Evolutionary conservation across 2,797 vertebrate species (phyloP).

Genomic region (Sebastolobus alascanus): DNA sequence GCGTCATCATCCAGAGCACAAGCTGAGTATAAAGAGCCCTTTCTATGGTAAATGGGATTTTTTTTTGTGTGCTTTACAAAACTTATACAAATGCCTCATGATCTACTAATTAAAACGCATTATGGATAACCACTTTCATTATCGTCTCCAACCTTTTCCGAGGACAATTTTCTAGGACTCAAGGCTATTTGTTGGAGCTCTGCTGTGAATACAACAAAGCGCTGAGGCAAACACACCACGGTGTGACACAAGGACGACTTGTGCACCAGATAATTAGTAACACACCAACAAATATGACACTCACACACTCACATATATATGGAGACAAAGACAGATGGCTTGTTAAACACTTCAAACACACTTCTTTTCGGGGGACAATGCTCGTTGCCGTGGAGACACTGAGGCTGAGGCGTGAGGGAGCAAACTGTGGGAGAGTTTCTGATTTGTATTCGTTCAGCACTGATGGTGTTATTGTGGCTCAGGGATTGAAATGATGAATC

Average conservation of each 20-base stretch:
- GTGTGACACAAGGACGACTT: slow-evolving; percentile 39
- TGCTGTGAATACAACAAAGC: slow-evolving; percentile 22
- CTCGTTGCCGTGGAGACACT: slow-evolving; percentile 37
- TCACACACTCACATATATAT: slow-evolving; percentile 13
- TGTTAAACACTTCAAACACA: slow-evolving; percentile 36
- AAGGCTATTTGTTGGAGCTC: slow-evolving; percentile 21
- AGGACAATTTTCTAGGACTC: background rate
- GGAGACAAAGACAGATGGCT: slow-evolving; percentile 48
- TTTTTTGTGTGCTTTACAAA: slow-evolving; percentile 9
- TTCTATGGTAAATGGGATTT: background rate
- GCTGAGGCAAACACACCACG: background rate
- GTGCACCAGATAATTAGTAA: slow-evolving; percentile 32
- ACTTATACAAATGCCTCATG: background rate
- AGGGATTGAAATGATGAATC: background rate
- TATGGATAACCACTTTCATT: background rate
- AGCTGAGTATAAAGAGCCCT: background rate
- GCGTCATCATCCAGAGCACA: background rate
- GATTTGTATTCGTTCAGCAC: background rate
- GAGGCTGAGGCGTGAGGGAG: slow-evolving; percentile 20
- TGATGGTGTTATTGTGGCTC: background rate
- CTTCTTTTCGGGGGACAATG: slow-evolving; percentile 12
- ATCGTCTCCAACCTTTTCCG: slow-evolving; percentile 1
- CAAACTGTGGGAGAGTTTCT: slow-evolving; percentile 17
- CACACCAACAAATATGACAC: slow-evolving; percentile 34
- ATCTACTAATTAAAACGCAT: slow-evolving; percentile 8